phyloP scores from a whole-genome alignment of 1,140 invertebrate species.

The Brachionus sp. region DNA sequence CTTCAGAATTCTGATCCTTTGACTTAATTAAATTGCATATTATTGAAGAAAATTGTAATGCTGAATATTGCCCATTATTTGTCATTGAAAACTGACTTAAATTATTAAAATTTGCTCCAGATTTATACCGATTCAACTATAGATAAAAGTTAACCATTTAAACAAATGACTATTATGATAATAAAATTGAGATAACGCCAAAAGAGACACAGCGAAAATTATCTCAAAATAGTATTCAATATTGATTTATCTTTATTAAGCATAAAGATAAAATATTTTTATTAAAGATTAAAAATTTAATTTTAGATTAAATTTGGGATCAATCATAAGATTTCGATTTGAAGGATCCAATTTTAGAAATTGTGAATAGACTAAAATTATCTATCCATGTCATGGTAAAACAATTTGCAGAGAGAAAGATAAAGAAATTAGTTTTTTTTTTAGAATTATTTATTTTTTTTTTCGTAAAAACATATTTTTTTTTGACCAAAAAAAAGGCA shows the following conservation, averaged over 20 bases:
- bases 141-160: neutral
- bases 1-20: no score
- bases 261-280: slow-evolving; percentile 1
- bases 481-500: neutral
- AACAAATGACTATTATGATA: neutral
- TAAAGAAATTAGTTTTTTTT: neutral
- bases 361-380: neutral
- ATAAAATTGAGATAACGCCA: neutral
- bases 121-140: neutral
- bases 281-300: neutral
- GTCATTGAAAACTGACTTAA: neutral
- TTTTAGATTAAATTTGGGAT: neutral
- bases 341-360: neutral
- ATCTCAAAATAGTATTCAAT: neutral
- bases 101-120: neutral
- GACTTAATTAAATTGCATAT: no score
- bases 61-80: neutral
- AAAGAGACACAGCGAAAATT: neutral
- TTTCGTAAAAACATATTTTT: slow-evolving; percentile 19
- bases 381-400: neutral
- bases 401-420: neutral
- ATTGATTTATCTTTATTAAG: neutral
- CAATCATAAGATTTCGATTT: neutral
- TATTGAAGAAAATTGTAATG: neutral
- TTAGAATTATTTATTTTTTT: slow-evolving; percentile 8